A percentile compares a stretch with the other conserved stretches of the same genome.
Evolutionary conservation across 2,113 vertebrate genomes (phyloP).

Genomic region (western clawed frog (Xenopus tropicalis)): DNA sequence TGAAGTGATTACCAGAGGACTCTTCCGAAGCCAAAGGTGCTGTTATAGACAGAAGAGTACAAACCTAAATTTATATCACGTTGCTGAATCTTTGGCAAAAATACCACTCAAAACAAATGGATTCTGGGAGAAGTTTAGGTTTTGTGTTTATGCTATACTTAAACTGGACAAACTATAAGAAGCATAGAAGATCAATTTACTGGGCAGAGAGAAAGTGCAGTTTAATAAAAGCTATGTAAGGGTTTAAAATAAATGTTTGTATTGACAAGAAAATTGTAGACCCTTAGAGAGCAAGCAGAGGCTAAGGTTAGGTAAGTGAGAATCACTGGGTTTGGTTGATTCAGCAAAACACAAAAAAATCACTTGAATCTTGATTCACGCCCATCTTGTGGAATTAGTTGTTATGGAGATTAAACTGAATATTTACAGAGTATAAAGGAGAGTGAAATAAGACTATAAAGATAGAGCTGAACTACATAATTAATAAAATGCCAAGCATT

Average conservation of each 20-base stretch:
- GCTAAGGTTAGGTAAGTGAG: constrained; percentile 21
- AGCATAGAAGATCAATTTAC: too few relatives aligned
- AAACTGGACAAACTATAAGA: too few relatives aligned
- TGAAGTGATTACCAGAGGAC: too few relatives aligned
- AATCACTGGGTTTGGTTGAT: constrained; percentile 14
- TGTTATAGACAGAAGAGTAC: too few relatives aligned
- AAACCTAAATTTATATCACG: too few relatives aligned
- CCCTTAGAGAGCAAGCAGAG: constrained; percentile 54
- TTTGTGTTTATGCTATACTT: too few relatives aligned
- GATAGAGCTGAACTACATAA: neutral
- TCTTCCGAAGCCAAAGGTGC: too few relatives aligned
- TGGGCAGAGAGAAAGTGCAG: constrained; percentile 70
- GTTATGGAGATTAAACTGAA: constrained; percentile 32
- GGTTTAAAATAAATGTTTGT: constrained; percentile 75
- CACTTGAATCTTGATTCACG: constrained; percentile 35
- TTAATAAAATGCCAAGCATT: neutral
- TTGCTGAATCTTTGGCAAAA: too few relatives aligned
- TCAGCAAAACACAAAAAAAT: constrained; percentile 24
- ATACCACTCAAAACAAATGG: too few relatives aligned
- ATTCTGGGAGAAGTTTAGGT: too few relatives aligned
- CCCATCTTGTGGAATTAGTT: constrained; percentile 38
- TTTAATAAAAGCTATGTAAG: constrained; percentile 69
- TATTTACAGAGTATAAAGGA: constrained; percentile 28
- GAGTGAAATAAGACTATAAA: constrained; percentile 5
- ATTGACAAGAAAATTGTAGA: constrained; percentile 68